These are phyloP conservation scores for Rhynchonycteris naso DNA, from an alignment of 2,797 vertebrate species.

Conservation along the genomic window DNA sequence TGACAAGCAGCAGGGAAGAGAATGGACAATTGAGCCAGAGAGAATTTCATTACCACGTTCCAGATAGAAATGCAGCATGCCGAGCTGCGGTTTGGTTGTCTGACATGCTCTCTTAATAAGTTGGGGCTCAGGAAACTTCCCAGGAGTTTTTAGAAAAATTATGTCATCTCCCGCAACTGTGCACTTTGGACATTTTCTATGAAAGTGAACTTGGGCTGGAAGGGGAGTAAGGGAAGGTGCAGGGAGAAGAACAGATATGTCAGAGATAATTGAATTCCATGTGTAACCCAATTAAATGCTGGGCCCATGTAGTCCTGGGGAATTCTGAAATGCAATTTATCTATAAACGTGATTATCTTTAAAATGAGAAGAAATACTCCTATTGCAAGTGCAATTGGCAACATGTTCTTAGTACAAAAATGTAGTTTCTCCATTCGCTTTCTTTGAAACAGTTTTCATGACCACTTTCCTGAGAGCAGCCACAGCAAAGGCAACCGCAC, in stretches of 20 bases:
- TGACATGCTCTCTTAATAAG: constrained; percentile 10
- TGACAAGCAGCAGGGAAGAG: neutral
- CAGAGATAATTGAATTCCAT: neutral
- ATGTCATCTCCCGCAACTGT: neutral
- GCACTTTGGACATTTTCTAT: neutral
- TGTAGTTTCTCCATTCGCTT: neutral
- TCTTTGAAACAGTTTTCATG: neutral
- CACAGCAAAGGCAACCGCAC: neutral
- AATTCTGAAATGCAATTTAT: constrained; percentile 15
- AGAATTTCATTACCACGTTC: constrained; percentile 22
- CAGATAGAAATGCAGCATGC: neutral
- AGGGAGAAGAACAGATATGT: neutral
- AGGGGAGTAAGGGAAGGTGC: neutral
- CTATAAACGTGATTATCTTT: neutral
- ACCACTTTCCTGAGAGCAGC: neutral
- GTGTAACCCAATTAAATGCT: constrained; percentile 37
- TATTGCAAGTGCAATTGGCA: neutral
- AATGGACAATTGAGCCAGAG: neutral
- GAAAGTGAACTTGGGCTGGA: neutral
- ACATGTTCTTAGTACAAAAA: neutral
- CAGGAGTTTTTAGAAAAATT: constrained; percentile 11
- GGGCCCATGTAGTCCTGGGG: neutral
- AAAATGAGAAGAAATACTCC: constrained; percentile 26
- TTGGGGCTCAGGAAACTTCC: neutral
- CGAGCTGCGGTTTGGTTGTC: neutral